Conservation (phyloP, 2,888 invertebrate genomes). For the Exocentrus adspersus region DNA sequence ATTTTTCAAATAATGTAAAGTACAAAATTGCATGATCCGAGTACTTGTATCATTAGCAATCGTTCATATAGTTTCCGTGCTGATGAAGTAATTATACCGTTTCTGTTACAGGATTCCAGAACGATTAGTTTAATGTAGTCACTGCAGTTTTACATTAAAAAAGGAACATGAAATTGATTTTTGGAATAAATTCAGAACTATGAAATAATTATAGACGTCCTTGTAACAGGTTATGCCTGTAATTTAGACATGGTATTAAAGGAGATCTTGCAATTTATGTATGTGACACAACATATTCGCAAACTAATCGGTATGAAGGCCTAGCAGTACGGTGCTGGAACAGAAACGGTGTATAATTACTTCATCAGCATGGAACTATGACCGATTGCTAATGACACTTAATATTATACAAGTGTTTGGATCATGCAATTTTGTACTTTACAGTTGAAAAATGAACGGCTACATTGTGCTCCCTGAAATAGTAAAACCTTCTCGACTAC, state of each 20-base stretch:
- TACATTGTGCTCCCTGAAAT: not conserved
- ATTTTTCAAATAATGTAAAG: not conserved
- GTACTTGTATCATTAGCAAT: not conserved
- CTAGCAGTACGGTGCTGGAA: too few relatives aligned
- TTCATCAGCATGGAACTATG: not conserved
- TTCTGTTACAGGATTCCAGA: not conserved
- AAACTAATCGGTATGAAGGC: too few relatives aligned
- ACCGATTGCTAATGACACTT: not conserved
- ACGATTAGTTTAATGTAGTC: too few relatives aligned
- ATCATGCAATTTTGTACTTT: conserved; percentile 1
- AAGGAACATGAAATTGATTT: too few relatives aligned
- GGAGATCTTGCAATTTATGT: too few relatives aligned
- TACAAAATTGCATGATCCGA: not conserved
- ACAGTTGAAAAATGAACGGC: not conserved
- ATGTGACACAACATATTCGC: too few relatives aligned
- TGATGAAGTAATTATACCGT: not conserved
- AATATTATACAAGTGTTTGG: not conserved
- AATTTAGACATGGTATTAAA: too few relatives aligned
- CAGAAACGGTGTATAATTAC: not conserved
- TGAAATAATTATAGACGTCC: too few relatives aligned
- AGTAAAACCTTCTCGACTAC: too few relatives aligned
- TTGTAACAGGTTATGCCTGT: too few relatives aligned
- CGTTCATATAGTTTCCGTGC: not conserved
- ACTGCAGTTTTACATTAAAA: too few relatives aligned
- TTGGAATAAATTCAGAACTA: too few relatives aligned